phyloP scores from a whole-genome alignment of 2,797 vertebrate species.

The Bradypus variegatus region DNA sequence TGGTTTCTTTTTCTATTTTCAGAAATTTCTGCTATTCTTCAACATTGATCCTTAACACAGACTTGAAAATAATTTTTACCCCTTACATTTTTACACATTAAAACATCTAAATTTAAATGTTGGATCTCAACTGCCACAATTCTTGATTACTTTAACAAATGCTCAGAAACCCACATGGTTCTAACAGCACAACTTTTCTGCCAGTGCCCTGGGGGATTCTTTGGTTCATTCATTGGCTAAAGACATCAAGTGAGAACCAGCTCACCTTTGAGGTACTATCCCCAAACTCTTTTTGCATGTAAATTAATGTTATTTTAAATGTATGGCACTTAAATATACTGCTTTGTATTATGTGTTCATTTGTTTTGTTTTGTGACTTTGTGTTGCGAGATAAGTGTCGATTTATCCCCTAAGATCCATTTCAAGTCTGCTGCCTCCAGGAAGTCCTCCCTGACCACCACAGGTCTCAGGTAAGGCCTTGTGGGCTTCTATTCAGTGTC shows the following conservation, averaged over 20 bases:
- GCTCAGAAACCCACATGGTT: background rate
- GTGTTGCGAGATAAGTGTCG: background rate
- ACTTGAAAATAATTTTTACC: background rate
- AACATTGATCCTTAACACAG: background rate
- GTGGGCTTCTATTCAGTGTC: background rate
- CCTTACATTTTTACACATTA: background rate
- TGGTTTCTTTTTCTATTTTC: background rate
- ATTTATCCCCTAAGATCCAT: background rate
- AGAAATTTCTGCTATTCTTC: background rate
- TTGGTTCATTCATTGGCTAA: background rate
- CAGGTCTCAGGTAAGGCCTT: background rate
- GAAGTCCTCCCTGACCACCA: background rate
- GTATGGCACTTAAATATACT: too few relatives aligned
- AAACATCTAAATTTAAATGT: background rate
- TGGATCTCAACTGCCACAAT: background rate
- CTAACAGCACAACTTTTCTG: background rate
- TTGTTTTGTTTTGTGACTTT: background rate
- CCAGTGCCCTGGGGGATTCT: fast-evolving
- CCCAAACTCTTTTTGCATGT: too few relatives aligned
- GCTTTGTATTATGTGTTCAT: background rate
- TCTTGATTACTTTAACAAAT: background rate
- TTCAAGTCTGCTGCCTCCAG: background rate
- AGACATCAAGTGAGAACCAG: background rate
- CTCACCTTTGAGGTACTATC: too few relatives aligned
- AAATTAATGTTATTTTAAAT: background rate